phyloP scores from a whole-genome alignment of 2,113 vertebrate species.

The Phylloscopus whistleri region DNA sequence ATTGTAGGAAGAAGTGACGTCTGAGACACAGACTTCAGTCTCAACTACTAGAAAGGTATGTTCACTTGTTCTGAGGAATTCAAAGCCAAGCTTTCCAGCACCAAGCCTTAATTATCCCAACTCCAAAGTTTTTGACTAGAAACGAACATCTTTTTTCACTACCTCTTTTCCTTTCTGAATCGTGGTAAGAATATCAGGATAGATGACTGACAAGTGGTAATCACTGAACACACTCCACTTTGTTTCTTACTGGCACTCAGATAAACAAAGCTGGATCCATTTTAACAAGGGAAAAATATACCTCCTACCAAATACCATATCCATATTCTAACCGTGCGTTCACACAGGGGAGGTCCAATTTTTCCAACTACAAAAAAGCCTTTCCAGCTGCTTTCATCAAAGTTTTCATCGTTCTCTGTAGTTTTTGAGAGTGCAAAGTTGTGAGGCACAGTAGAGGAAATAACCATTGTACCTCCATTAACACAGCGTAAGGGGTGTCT shows the following conservation, averaged over 20 bases:
- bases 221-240: neutral
- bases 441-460: neutral
- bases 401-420: neutral
- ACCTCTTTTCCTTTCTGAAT: neutral
- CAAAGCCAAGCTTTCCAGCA: neutral
- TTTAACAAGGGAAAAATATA: neutral
- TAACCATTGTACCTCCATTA: neutral
- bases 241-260: neutral
- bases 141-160: neutral
- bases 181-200: neutral
- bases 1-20: neutral
- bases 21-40: neutral
- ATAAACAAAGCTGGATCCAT: neutral
- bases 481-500: neutral
- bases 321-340: neutral
- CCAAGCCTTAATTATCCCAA: neutral
- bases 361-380: neutral
- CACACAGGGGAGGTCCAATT: fast-evolving
- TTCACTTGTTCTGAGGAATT: neutral
- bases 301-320: neutral
- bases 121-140: neutral
- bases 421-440: neutral
- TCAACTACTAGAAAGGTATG: neutral
- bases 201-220: neutral
- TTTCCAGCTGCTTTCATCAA: neutral